A percentile compares a stretch with the other conserved stretches of the same genome.
These are phyloP conservation scores for Galerucella calmariensis DNA, from an alignment of 2,888 invertebrate genomes.

Conservation along the genomic window DNA sequence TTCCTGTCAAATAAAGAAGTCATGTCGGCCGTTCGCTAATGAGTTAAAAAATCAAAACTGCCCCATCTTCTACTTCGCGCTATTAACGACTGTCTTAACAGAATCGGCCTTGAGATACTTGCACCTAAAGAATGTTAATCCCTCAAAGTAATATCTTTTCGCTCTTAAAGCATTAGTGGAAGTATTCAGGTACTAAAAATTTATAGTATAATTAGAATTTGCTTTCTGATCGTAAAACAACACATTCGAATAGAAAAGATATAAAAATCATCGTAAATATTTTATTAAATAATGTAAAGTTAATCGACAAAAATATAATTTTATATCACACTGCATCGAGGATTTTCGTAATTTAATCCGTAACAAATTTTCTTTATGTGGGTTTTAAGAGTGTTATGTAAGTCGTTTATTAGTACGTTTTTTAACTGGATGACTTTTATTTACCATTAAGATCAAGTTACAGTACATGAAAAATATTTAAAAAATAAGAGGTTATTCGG, in stretches of 20 bases:
- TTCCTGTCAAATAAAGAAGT: conserved; percentile 4
- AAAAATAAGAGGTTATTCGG: too few species aligned
- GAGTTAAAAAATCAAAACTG: conserved; percentile 8
- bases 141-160: not conserved
- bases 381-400: too few species aligned
- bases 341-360: too few species aligned
- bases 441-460: too few species aligned
- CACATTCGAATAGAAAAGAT: not conserved
- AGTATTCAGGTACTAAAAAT: not conserved
- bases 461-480: too few species aligned
- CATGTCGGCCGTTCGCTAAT: conserved; percentile 2
- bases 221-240: not conserved
- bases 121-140: conserved; percentile 4
- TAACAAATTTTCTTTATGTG: too few species aligned
- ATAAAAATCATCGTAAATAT: not conserved
- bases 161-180: conserved; percentile 5
- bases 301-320: too few species aligned
- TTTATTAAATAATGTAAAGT: not conserved
- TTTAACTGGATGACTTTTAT: too few species aligned
- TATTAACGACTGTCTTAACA: not conserved
- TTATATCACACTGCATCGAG: too few species aligned
- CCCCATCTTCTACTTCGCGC: not conserved
- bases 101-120: conserved; percentile 3
- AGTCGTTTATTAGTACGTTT: too few species aligned
- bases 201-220: not conserved